Percentiles rank a stretch among this genome's conserved stretches.
These are phyloP conservation scores for Acanthopagrus latus DNA, from an alignment of 2,797 vertebrate species.

Conservation along the genomic window DNA sequence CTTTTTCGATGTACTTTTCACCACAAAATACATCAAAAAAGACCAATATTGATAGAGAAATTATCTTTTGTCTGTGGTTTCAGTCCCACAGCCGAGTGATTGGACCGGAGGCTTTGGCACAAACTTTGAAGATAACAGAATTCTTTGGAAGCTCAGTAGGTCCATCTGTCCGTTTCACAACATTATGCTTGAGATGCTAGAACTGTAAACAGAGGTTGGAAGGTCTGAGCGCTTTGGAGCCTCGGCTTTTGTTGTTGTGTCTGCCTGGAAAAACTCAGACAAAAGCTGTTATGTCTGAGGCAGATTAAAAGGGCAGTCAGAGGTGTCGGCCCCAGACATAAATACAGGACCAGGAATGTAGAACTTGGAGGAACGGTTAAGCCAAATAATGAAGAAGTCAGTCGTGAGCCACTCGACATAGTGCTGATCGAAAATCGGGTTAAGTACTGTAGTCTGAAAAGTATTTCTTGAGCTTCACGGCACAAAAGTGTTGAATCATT, in stretches of 20 bases:
- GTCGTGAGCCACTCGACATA: no score
- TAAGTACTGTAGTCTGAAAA: no score
- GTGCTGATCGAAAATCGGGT: no score
- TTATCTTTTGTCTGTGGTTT: not conserved
- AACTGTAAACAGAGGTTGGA: constrained; percentile 48
- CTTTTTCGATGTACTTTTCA: no score
- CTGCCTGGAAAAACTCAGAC: constrained; percentile 48
- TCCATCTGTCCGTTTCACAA: constrained; percentile 63
- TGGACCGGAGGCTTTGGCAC: not conserved
- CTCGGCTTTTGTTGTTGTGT: constrained; percentile 53
- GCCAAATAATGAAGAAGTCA: no score
- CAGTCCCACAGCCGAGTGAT: not conserved
- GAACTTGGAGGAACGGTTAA: not conserved
- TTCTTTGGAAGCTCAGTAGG: constrained; percentile 32
- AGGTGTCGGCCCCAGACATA: constrained; percentile 19
- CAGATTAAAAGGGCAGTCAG: constrained; percentile 21
- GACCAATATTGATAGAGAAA: not conserved
- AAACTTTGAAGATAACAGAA: constrained; percentile 23
- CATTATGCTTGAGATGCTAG: constrained; percentile 39
- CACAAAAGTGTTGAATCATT: no score
- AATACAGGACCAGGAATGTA: constrained; percentile 30
- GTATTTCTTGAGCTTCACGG: no score
- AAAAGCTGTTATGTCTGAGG: constrained; percentile 66
- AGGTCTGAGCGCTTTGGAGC: constrained; percentile 47
- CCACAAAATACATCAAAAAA: not conserved